Base-by-base conservation (phyloP, 1,140 invertebrate genomes). In the Drosophila sturtevanti region DNA sequence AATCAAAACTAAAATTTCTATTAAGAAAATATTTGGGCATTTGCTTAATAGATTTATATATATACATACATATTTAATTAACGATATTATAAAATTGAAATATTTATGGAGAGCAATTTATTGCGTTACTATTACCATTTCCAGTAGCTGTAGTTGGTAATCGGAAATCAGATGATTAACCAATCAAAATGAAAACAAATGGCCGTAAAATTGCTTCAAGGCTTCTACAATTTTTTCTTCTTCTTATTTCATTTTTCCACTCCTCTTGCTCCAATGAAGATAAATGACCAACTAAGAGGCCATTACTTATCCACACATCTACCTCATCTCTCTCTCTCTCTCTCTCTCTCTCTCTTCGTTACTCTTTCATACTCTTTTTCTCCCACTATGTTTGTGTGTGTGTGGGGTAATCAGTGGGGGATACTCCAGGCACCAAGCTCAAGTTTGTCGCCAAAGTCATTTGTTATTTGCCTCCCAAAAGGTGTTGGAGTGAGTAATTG, bases 271-370 rank as follows among this genome's bases (percentile, higher is more conserved):
- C 74, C 82, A 91, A 91, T 91, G 77, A 91, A 91, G 90, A 91
- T 90, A 91, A 91, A 91, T 91, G 82, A 75, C 76, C 82, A 77
- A 61, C 76, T 78, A 70, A 76, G 70, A 79, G 80, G 79, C 82
- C 86, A 91, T 91, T 91, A 91, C 90, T 91, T 91, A 89, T 84
- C 81, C 77, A 66, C 77, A 86, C 65, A 48, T 89, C 70, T 63
- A 72, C 73, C 65, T 76, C 59, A 55, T 63, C 68, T 54, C 71
- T 52, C 24, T 63, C 58, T 44, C 34, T 11, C 34, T 44, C 38
- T 34, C 21, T 16, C 41, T 31, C 56, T 16, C 41, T 31, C 56
- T 41, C 22, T 11, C 34, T 41, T 16, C 12, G 11, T 16, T 35
- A 21, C 56, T 56, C 14, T n/a, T 9, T 52, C 41, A 44, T 44